Evolutionary conservation across 2,888 invertebrate species (phyloP), one percentile per base, ranked within the genome.

Genomic region (Cybosia mesomella): DNA sequence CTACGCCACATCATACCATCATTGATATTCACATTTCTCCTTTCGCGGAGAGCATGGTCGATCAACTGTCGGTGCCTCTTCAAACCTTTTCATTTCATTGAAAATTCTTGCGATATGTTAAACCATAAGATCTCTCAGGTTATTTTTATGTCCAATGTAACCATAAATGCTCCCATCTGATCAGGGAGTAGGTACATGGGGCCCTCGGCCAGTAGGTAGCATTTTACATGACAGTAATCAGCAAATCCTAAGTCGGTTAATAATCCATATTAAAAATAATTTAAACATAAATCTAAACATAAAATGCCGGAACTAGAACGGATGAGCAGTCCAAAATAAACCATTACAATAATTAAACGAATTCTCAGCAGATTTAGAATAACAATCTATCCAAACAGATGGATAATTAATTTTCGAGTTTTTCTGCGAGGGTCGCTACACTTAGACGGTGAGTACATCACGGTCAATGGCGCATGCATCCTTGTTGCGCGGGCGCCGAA

Each of bases 391-490:
- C 53, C 43, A 63, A 70, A 70, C 70, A 63, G 70, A 66, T 66
- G 63, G 62, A 62, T 58, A 66, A 70, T 70, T 70, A 70, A 66
- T 70, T 63, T 59, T n/a, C 7, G 11, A 32, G 69, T 62, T 66
- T 66, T 63, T 58, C n/a, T 53, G 53, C 55, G 28, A 58, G 62
- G 66, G 58, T 66, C 66, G 69, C 58, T 22, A 62, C 69, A 69
- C 32, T 65, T 58, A 62, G 65, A 66, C 68, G 64, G n/a, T 64
- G 72, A 75, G 77, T 75, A 67, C 79, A 79, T 71, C 76, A 81
- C 67, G 74, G 68, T 73, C 80, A 67, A 66, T 67, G 74, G 74
- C 61, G 83, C 83, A 68, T 76, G 74, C 75, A 75, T 83, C 83
- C 83, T 82, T 62, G 64, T 70, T 67, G 76, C 71, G 75, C 74